Evolutionary conservation across 2,113 vertebrate genomes (phyloP), one percentile per base, ranked within the genome.

Genomic region (Menura novaehollandiae): DNA sequence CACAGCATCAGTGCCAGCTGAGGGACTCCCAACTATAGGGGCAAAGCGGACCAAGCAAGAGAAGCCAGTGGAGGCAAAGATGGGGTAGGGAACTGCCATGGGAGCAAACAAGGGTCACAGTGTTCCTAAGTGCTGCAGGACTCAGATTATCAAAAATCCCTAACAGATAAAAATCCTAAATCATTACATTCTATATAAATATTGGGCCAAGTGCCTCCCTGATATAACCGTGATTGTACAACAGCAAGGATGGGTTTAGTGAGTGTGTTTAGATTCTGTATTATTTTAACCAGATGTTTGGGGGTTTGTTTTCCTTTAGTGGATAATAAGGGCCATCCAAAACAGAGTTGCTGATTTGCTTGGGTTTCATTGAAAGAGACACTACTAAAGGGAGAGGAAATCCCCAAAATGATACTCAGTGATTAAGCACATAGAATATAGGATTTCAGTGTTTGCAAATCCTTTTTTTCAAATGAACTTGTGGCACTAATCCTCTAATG

Each of bases 401-500:
- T 97, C 95, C 95, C 88, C 91, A 96, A 95, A 97, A 97, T 88
- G 95, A 95, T 97, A 96, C 95, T 96, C 27, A 3, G 90, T 94
- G 94, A 95, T 97, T 97, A 97, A 95, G 85, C 60, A 87, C 96
- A 97, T 94, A 91, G 95, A 97, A 97, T 96, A 97, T 93, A 96
- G 96, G 96, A 97, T 97, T 97, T 97, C 94, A 89, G 71, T 91
- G 92, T 97, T 97, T 97, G 93, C 91, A 97, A 97, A 97, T 97
- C 97, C 95, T 95, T 97, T 97, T 95, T 97, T 96, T 96, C 96
- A 98, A 98, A 97, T 98, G 97, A 98, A 98, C 97, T 98, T 96
- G 97, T 90, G 60, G 94, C 97, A 98, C 96, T 98, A 99, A 99
- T 98, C 98, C 98, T 98, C 97, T 98, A 98, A 98, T 95, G 96